These are phyloP conservation scores for Drosophila willistoni DNA, from an alignment of 1,140 invertebrate genomes.

Conservation along the genomic window DNA sequence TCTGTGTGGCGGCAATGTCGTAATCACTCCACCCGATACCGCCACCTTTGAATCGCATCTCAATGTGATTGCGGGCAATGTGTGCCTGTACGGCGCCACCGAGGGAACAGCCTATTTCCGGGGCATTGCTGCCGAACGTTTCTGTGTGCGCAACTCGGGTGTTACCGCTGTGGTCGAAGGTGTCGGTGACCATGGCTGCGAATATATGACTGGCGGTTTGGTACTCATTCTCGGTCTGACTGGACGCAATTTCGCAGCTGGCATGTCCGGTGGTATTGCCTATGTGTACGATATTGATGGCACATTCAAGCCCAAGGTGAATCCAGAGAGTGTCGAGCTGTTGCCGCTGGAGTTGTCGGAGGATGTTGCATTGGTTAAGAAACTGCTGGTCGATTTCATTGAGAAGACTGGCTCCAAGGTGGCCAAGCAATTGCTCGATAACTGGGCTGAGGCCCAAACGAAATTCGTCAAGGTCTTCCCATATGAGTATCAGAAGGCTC, in stretches of 20 bases:
- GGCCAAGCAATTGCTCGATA: constrained; percentile 90
- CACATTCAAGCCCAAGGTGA: constrained; percentile 93
- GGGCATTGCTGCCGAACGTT: constrained; percentile 98
- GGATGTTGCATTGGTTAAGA: constrained; percentile 92
- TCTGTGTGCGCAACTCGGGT: constrained; percentile 98
- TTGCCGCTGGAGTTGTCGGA: constrained; percentile 90
- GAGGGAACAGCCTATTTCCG: constrained; percentile 97
- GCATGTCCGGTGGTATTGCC: constrained; percentile 98
- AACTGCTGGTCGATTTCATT: constrained; percentile 93
- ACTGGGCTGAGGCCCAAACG: constrained; percentile 91
- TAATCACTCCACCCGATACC: constrained; percentile 96
- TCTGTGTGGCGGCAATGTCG: constrained; percentile 96
- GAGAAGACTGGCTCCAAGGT: constrained; percentile 95
- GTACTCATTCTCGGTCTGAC: constrained; percentile 96
- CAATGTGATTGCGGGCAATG: constrained; percentile 99
- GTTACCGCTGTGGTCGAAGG: constrained; percentile 95
- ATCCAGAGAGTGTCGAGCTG: constrained; percentile 95
- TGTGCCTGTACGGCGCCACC: constrained; percentile 98
- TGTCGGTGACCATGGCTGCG: constrained; percentile 99
- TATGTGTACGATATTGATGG: constrained; percentile 96
- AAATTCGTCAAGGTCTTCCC: constrained; percentile 99
- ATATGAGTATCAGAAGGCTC: constrained; percentile 96
- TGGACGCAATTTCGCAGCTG: constrained; percentile 98
- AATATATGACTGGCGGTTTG: constrained; percentile 99
- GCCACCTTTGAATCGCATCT: constrained; percentile 93